Conservation (phyloP, 2,888 invertebrate genomes). For the Pherbina coryleti region DNA sequence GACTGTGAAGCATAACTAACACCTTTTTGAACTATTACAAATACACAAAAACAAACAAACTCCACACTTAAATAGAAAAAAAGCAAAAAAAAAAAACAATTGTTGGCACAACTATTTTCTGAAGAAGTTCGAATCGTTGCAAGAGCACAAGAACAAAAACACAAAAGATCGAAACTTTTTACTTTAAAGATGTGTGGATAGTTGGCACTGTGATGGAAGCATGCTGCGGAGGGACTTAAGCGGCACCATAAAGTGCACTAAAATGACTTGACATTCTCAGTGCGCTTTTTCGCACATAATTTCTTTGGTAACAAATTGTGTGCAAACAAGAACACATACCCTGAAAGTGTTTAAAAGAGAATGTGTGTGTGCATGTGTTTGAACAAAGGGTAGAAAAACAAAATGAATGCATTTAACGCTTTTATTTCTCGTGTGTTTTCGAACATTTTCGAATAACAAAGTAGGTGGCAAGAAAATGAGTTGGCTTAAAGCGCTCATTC, state of each 20-base stretch:
- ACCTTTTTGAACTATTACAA: background rate
- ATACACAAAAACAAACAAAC: background rate
- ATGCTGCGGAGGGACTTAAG: background rate
- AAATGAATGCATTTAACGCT: background rate
- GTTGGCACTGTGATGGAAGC: background rate
- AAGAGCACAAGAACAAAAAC: slow-evolving; percentile 1
- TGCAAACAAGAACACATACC: background rate
- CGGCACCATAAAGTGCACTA: background rate
- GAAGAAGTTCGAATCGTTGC: background rate
- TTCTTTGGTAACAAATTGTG: slow-evolving; percentile 21
- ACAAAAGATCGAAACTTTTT: background rate
- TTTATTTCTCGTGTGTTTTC: background rate
- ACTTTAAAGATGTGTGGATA: background rate
- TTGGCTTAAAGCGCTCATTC: background rate
- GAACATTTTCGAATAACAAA: background rate
- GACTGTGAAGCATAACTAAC: background rate
- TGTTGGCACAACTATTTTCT: slow-evolving; percentile 2
- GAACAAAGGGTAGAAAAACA: background rate
- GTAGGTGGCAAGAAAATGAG: background rate
- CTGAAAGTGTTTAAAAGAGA: background rate
- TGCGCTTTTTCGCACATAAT: slow-evolving; percentile 17
- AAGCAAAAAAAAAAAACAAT: background rate
- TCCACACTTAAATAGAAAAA: background rate
- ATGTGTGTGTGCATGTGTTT: background rate
- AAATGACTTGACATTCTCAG: background rate